Evolutionary conservation across 2,113 vertebrate species (phyloP), one percentile per base, ranked within the genome.

Genomic region (Orycteropus afer): DNA sequence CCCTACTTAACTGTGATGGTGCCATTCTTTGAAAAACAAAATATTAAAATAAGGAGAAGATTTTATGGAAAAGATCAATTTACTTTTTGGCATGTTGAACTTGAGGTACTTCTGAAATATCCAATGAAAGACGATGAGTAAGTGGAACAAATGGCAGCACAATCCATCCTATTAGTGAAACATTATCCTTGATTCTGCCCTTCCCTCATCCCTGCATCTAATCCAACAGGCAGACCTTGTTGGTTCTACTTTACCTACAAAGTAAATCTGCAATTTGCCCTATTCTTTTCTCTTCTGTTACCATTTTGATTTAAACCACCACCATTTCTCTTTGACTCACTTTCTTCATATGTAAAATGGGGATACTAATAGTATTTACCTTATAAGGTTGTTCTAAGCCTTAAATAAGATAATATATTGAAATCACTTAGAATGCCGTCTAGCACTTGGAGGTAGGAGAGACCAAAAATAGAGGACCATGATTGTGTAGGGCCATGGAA

Each of bases 381-480:
- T n/a, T n/a, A 89, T 77, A 71, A 32, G n/a, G 27, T 81, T 74
- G 18, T 61, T 53, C 2, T 53, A 25, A 89, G 1, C 27, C 79
- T 94, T 94, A 55, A 59, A 27, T 85, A 27, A 84, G 67, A 80
- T 61, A 69, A 91, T 93, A n/a, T 63, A 20, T 47, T 4, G 40
- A 80, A 86, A 91, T 17, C 25, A 22, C 27, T 69, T 14, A 37
- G 34, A 67, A 69, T 69, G 51, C 63, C 73, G 1, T 23, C 29
- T 63, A 86, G 12, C 11, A 22, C 2, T 0, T 10, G 69, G 57
- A 81, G 1, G n/a, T 63, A 91, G 65, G 57, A 59, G 9, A 61
- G 17, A 67, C 2, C 55, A n/a, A 78, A 63, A 78, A 34, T 18
- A 51, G 40, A 91, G 22, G n/a, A 73, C 23, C 51, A 85, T 86